Percentiles rank a stretch among this genome's conserved stretches.
These are phyloP conservation scores for Zaprionus nigranus DNA, from an alignment of 1,140 invertebrate genomes.

Conservation along the genomic window DNA sequence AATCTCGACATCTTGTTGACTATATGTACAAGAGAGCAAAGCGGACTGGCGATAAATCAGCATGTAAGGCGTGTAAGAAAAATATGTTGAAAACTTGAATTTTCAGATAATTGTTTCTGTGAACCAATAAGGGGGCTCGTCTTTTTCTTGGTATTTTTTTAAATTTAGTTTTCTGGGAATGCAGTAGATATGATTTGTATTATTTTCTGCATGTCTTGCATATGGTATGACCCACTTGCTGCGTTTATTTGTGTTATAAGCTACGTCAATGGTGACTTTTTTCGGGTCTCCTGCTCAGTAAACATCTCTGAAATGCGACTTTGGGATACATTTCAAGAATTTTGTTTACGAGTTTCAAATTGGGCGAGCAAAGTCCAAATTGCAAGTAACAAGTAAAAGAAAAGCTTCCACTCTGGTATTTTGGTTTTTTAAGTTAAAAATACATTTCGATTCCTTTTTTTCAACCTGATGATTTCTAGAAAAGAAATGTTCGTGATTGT, in stretches of 20 bases:
- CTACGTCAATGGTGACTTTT: conserved; percentile 50
- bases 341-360: conserved; percentile 44
- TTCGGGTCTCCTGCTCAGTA: conserved; percentile 8
- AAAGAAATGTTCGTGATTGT: neutral
- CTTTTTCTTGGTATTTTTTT: neutral
- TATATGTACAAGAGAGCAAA: conserved; percentile 30
- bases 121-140: conserved; percentile 20
- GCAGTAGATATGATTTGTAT: neutral
- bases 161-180: neutral
- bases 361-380: conserved; percentile 63
- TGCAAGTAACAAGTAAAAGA: conserved; percentile 41
- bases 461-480: neutral
- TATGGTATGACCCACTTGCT: neutral
- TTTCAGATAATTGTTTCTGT: neutral
- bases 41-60: conserved; percentile 50
- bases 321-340: conserved; percentile 64
- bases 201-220: neutral
- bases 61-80: conserved; percentile 15
- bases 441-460: neutral
- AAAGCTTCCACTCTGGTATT: conserved; percentile 19
- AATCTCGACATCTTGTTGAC: conserved; percentile 10
- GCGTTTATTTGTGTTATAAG: conserved; percentile 21
- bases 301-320: conserved; percentile 46
- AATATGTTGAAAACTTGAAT: conserved; percentile 23
- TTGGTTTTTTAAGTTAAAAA: conserved; percentile 23